phyloP scores from a whole-genome alignment of 2,888 invertebrate species.

The Bhutanitis thaidina region DNA sequence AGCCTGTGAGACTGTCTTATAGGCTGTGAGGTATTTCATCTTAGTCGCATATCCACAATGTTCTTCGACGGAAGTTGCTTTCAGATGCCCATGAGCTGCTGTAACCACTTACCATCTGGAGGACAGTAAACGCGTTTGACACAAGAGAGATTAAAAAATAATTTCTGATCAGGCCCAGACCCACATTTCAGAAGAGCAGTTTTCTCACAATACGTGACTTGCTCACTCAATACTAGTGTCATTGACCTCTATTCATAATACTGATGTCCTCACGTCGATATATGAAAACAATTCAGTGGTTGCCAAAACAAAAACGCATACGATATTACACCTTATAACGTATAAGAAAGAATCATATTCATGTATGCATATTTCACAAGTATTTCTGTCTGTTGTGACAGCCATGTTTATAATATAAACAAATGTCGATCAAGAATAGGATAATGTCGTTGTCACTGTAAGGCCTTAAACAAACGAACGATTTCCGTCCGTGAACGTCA shows the following conservation, averaged over 20 bases:
- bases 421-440: slow-evolving; percentile 64
- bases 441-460: slow-evolving; percentile 68
- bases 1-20: too few species aligned
- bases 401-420: slow-evolving; percentile 65
- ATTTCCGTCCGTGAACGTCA: slow-evolving; percentile 30
- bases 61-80: too few species aligned
- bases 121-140: too few species aligned
- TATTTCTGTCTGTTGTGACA: slow-evolving; percentile 36
- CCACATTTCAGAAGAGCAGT: slow-evolving; percentile 22
- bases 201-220: slow-evolving; percentile 34
- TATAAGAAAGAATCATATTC: slow-evolving; percentile 12
- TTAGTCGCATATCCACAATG: too few species aligned
- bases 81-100: too few species aligned
- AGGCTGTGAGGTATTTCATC: too few species aligned
- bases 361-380: slow-evolving; percentile 17
- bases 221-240: slow-evolving; percentile 38
- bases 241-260: slow-evolving; percentile 66
- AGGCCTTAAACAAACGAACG: slow-evolving; percentile 52
- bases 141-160: too few species aligned
- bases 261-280: slow-evolving; percentile 43
- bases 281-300: slow-evolving; percentile 25
- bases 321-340: slow-evolving; percentile 19
- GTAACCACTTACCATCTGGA: too few species aligned
- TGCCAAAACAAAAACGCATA: slow-evolving; percentile 12
- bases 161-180: too few species aligned